These are phyloP conservation scores for Oryzias celebensis DNA, from an alignment of 2,113 vertebrate species.

Conservation along the genomic window DNA sequence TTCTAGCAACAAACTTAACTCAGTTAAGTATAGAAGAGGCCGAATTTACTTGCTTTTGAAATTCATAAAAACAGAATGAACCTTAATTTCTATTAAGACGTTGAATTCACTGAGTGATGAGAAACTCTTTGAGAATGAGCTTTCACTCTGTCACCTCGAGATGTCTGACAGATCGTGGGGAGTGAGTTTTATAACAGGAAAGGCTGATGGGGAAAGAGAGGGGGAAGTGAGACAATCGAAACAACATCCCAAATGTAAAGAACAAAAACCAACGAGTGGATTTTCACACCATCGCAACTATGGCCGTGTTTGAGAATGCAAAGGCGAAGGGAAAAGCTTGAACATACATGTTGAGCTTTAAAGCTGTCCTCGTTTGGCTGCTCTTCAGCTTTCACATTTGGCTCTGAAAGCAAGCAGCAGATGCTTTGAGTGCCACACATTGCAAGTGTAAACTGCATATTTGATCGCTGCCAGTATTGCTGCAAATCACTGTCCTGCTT, in stretches of 20 bases:
- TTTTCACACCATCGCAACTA: conserved; percentile 15
- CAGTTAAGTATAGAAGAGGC: no score
- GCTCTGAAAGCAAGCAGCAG: conserved; percentile 41
- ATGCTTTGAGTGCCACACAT: conserved; percentile 35
- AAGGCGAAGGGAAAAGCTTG: conserved; percentile 17
- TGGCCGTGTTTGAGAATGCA: conserved; percentile 6
- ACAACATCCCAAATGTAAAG: conserved; percentile 19
- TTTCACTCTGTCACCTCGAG: conserved; percentile 25
- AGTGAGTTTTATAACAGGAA: conserved; percentile 31
- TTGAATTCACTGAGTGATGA: no score
- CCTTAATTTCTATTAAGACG: no score
- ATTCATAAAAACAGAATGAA: no score
- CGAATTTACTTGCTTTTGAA: no score
- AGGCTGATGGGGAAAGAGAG: conserved; percentile 11
- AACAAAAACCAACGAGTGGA: conserved; percentile 9
- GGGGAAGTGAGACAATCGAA: conserved; percentile 30
- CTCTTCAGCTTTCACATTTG: conserved; percentile 35
- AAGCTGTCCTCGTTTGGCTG: conserved; percentile 12
- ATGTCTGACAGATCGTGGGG: conserved; percentile 14
- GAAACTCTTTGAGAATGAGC: not conserved
- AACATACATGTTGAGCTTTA: not conserved
- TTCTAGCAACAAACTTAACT: no score
- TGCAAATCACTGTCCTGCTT: not conserved
- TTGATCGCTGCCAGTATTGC: conserved; percentile 21
- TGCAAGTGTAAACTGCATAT: conserved; percentile 28